Evolutionary conservation across 2,888 invertebrate species (phyloP), one percentile per base, ranked within the genome.

Genomic region (Pachymerium ferrugineum): DNA sequence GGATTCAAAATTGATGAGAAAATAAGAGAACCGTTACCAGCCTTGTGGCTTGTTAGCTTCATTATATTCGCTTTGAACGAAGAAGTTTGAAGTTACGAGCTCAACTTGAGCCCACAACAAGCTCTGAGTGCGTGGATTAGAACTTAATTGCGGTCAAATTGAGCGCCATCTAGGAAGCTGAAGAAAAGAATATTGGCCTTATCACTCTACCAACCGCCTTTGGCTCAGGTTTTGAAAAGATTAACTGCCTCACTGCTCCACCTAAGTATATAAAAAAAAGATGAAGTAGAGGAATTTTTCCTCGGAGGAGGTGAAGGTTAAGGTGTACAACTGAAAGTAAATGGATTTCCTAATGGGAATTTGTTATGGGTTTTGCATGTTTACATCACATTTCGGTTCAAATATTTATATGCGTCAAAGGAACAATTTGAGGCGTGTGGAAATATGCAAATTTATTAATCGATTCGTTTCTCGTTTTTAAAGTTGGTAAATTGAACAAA

Each of bases 111-210:
- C 42, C 14, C 42, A 14, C 42, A 42, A 42, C 42, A 42, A 14
- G 42, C 42, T 42, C 16, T 14, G 42, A 42, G 42, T 42, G 12
- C 14, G 42, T 14, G 42, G 42, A 42, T 42, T 42, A 42, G 42
- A 42, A 42, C 42, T 42, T 42, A 42, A 42, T 42, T 42, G 42
- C 42, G 42, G 42, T 42, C 42, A 42, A 42, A 42, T 42, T 42
- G 42, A 42, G 42, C 42, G 42, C 42, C 14, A 14, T 12, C 14
- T n/a, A n/a, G 42, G 42, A 16, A n/a, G 42, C 42, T n/a, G 14
- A 10, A 10, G 42, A 42, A 42, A 42, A 42, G 42, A 42, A 16
- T 14, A 42, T 42, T 42, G 42, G 42, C 42, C 16, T 42, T 42
- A 42, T 42, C 42, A 42, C 42, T 42, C 16, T 42, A 3, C 42